Base-by-base conservation (phyloP, 2,113 vertebrate species). In the Zosterops lateralis region DNA sequence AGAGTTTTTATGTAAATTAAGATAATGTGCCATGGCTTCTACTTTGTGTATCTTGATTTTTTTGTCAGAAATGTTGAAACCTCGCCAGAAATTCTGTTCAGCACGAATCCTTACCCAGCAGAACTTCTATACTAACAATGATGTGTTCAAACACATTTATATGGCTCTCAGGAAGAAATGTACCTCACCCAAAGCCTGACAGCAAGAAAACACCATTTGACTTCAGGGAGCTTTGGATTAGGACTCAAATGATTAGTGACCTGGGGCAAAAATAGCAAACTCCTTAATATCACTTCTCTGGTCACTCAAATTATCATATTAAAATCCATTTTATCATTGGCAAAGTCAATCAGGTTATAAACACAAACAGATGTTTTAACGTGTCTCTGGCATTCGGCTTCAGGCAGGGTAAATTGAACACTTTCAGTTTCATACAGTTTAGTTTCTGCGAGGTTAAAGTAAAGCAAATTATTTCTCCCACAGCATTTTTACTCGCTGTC, bases 291-390 rank as follows among this genome's bases (percentile, higher is more conserved):
- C 87, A 92, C 83, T 57, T 97, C 95, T 80, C 68, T 68, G 90
- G 77, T 90, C 70, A 79, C 82, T 84, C 31, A 87, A 92, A 97
- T 96, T 85, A 92, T 66, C 74, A 56, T 77, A 86, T 95, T 96
- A 96, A 95, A 96, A 95, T 77, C 89, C 68, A 89, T 95, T 97
- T 96, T 94, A 95, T 94, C 93, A 95, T 10, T 90, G 73, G 83
- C 78, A 72, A 87, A 92, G 68, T 75, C 91, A 82, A 94, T 85
- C 81, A 92, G 10, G 9, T 57, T 53, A 18, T 95, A 95, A 96
- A 92, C 0, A 21, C 89, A 96, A 97, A 94, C 91, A 97, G 92
- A 95, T 96, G 89, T 87, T 97, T 92, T 40, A 75, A 93, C 9
- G 92, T 93, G 83, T 71, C 62, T 95, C 84, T 96, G 91, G 87